Evolutionary conservation across 1,140 invertebrate genomes (phyloP), one percentile per base, ranked within the genome.

Genomic region (Drosophila albomicans): DNA sequence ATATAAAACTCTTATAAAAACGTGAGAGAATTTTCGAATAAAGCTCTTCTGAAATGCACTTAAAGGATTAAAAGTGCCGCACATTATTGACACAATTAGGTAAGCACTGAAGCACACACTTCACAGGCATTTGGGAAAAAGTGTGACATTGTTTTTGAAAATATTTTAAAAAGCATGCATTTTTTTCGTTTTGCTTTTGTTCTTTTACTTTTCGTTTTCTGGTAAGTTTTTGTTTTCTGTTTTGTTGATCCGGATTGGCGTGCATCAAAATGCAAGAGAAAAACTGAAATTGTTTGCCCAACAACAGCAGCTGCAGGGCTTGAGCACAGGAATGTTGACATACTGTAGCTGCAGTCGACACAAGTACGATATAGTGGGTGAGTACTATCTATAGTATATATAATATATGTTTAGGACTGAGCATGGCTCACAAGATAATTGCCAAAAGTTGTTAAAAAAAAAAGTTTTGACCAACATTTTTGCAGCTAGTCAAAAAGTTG

Each of bases 401-500:
- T 46, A 59, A 15, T 78, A 62, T 71, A 81, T 82, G 63, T 66
- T 70, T 71, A 62, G 20, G 4, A 15, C n/a, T 15, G 68, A 66
- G 68, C 72, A 64, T 74, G 73, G 80, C 84, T 80, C 80, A 82
- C 69, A 78, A 88, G 84, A 88, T 88, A 88, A 88, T 88, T 88
- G 84, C 84, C 85, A 81, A 88, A 88, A 88, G 84, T 89, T 88
- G 84, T 88, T 75, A 30, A 20, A 25, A 69, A 25, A 69, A 32
- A 74, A 75, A 62, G 65, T 84, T 75, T 63, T 41, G 35, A 28
- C 54, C 77, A 88, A 88, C 87, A 85, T 88, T 87, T 87, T 84
- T 87, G 82, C 80, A 89, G 84, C 84, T 81, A 89, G 85, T 88
- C 84, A 84, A 81, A 88, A 88, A 88, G 84, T 88, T 88, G 67